A percentile compares a stretch with the other conserved stretches of the same genome.
Conservation (phyloP, 2,113 vertebrate species). For the Terrapene triunguis region DNA sequence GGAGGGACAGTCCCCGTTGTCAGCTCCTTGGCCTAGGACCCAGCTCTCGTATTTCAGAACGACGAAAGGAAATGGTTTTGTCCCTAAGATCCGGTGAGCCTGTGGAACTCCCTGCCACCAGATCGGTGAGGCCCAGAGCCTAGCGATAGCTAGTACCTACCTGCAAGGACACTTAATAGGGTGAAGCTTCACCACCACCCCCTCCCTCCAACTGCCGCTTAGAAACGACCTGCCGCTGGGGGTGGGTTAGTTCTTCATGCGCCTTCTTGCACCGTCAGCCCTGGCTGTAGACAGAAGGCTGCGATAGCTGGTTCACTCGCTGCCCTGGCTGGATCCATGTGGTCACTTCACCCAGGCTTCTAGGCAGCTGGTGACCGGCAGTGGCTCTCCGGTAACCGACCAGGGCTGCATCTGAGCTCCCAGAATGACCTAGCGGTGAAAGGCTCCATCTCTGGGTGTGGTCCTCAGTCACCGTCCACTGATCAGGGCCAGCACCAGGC, state of each 20-base stretch:
- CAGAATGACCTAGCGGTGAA: neutral
- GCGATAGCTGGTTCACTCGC: too few species aligned
- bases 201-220: neutral
- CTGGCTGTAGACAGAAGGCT: neutral
- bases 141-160: neutral
- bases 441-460: neutral
- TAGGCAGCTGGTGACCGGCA: neutral
- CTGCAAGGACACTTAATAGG: neutral
- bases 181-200: neutral
- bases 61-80: neutral
- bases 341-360: too few species aligned
- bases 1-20: too few species aligned
- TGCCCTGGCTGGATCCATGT: too few species aligned
- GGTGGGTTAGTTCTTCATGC: neutral
- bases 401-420: neutral
- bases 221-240: neutral
- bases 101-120: neutral
- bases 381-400: neutral
- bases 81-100: neutral
- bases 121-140: neutral
- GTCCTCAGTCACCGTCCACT: neutral
- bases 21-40: neutral
- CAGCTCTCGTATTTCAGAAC: too few species aligned
- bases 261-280: neutral
- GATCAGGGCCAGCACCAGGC: neutral